phyloP scores from a whole-genome alignment of 2,888 invertebrate species.

The Apamea anceps region DNA sequence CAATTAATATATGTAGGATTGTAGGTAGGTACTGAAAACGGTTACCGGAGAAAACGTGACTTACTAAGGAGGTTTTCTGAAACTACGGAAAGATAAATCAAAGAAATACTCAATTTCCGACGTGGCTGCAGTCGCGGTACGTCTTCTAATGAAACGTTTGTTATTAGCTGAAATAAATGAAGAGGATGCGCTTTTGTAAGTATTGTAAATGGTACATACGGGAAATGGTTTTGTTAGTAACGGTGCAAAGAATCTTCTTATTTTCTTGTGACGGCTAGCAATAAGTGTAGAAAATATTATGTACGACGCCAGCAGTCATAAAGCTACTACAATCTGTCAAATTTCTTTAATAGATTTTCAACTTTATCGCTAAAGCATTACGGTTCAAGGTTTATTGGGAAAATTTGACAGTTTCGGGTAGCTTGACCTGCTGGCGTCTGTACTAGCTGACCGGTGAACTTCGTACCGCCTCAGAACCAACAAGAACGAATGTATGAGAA shows the following conservation, averaged over 20 bases:
- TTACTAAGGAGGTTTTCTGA: slow-evolving; percentile 6
- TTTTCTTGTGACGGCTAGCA: neutral
- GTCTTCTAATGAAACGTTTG: neutral
- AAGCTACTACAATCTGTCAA: too few relatives aligned
- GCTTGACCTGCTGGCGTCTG: too few relatives aligned
- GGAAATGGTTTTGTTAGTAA: too few relatives aligned
- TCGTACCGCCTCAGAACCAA: too few relatives aligned
- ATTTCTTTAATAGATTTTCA: too few relatives aligned
- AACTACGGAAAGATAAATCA: slow-evolving; percentile 14
- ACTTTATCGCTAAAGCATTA: too few relatives aligned
- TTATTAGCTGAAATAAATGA: slow-evolving; percentile 5
- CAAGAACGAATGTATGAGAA: too few relatives aligned
- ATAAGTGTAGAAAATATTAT: too few relatives aligned
- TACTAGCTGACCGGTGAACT: too few relatives aligned
- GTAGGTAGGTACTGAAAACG: neutral
- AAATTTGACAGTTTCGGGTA: too few relatives aligned
- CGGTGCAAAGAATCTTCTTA: neutral
- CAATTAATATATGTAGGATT: neutral
- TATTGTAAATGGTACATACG: neutral
- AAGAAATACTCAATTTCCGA: slow-evolving; percentile 9
- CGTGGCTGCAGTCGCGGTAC: slow-evolving; percentile 3
- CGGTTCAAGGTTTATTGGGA: too few relatives aligned
- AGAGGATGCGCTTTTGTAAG: slow-evolving; percentile 1
- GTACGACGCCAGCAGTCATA: too few relatives aligned
- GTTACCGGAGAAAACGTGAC: slow-evolving; percentile 3